These are phyloP conservation scores for Pseudorectes ferrugineus DNA, from an alignment of 2,113 vertebrate genomes.

Conservation along the genomic window DNA sequence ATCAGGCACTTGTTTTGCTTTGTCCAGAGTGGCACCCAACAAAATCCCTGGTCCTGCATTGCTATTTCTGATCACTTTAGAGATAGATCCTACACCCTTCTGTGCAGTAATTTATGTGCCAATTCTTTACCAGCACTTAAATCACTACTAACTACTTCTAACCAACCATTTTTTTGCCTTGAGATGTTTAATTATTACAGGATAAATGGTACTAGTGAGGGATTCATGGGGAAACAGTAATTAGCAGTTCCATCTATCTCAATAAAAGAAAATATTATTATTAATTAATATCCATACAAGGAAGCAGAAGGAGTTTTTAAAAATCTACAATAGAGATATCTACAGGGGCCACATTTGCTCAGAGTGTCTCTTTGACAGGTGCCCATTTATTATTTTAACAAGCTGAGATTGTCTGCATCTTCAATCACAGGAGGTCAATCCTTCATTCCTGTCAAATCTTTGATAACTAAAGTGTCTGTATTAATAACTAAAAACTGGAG, in stretches of 20 bases:
- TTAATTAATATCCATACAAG: constrained; percentile 72
- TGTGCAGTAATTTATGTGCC: not conserved
- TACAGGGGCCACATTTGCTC: constrained; percentile 63
- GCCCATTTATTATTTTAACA: constrained; percentile 64
- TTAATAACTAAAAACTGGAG: constrained; percentile 53
- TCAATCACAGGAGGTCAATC: constrained; percentile 34
- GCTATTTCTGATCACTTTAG: not conserved
- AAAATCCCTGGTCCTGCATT: not conserved
- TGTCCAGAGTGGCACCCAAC: not conserved
- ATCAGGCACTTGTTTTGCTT: not conserved
- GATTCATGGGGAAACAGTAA: constrained; percentile 66
- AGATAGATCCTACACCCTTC: not conserved
- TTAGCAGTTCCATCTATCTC: constrained; percentile 72
- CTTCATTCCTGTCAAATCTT: constrained; percentile 61
- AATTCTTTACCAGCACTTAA: constrained; percentile 27
- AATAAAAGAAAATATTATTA: constrained; percentile 73
- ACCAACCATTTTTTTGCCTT: constrained; percentile 49
- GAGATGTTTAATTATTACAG: constrained; percentile 69
- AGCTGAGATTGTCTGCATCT: constrained; percentile 57
- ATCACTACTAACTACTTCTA: constrained; percentile 20
- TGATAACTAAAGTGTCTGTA: constrained; percentile 62
- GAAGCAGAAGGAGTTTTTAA: constrained; percentile 51
- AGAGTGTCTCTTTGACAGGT: constrained; percentile 65
- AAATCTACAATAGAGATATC: constrained; percentile 66
- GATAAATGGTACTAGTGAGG: constrained; percentile 61